Conservation (phyloP, 2,113 vertebrate species). For the Oreotrochilus melanogaster region DNA sequence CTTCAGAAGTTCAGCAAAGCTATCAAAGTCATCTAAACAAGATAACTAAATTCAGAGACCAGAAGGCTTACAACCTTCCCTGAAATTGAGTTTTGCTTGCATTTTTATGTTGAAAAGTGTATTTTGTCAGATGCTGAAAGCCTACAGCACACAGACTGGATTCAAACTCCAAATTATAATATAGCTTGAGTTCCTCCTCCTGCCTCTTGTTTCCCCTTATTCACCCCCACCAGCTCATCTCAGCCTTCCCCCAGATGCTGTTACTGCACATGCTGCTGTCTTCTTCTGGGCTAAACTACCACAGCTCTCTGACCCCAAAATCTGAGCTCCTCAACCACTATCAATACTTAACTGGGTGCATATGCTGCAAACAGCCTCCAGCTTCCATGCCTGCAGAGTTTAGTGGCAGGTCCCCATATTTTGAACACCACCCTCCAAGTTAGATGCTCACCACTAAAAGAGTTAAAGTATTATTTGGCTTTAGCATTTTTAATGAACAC, state of each 20-base stretch:
- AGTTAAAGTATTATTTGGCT: background rate
- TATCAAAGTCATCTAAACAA: background rate
- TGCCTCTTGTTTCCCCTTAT: background rate
- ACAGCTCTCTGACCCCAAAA: background rate
- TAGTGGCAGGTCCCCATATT: background rate
- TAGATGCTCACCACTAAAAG: background rate
- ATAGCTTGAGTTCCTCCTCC: background rate
- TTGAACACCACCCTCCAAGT: background rate
- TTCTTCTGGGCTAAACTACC: background rate
- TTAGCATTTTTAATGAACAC: constrained; percentile 4
- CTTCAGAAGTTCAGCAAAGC: background rate
- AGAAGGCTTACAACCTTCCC: background rate
- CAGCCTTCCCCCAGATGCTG: background rate
- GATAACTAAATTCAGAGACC: background rate
- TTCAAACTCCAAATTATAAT: background rate
- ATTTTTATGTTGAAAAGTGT: background rate
- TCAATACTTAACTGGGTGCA: background rate
- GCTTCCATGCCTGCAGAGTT: background rate
- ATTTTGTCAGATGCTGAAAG: background rate
- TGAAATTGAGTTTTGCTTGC: background rate
- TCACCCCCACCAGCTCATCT: background rate
- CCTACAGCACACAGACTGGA: too few species aligned
- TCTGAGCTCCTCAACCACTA: background rate
- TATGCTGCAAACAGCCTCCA: background rate
- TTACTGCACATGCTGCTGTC: background rate